Conservation (phyloP, 2,113 vertebrate species). For the Romanogobio albipinnatus region DNA sequence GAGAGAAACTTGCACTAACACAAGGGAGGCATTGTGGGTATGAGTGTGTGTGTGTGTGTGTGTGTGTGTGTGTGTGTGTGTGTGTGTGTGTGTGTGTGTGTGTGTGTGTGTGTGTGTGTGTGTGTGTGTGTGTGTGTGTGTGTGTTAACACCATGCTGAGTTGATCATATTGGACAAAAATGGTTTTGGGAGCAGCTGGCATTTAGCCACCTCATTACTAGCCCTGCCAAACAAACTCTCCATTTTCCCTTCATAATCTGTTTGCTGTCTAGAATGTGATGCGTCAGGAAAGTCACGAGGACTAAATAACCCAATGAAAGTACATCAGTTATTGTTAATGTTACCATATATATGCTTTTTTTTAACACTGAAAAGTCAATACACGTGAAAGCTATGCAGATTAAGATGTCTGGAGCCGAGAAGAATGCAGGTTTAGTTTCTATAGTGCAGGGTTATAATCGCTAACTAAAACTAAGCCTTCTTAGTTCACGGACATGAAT, state of each 20-base stretch:
- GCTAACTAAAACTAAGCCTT: too few species aligned
- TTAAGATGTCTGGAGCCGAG: background rate
- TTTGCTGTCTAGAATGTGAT: slow-evolving; percentile 38
- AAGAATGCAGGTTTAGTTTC: slow-evolving; percentile 1
- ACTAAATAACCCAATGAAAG: slow-evolving; percentile 16
- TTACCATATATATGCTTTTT: background rate
- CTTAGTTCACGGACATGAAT: too few species aligned
- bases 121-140: background rate
- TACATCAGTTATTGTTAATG: background rate
- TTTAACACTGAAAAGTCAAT: background rate
- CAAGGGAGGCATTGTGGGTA: slow-evolving; percentile 46
- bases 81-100: slow-evolving; percentile 34
- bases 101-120: background rate
- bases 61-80: background rate
- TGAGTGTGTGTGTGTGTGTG: slow-evolving; percentile 6
- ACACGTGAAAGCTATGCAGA: background rate
- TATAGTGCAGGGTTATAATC: background rate
- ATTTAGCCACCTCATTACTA: slow-evolving; percentile 56
- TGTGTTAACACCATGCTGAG: slow-evolving; percentile 33
- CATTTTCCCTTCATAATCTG: slow-evolving; percentile 47
- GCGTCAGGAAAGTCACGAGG: slow-evolving; percentile 33
- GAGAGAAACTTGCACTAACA: slow-evolving; percentile 32
- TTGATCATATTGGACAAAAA: slow-evolving; percentile 44
- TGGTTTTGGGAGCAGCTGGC: slow-evolving; percentile 46
- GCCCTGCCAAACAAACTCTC: slow-evolving; percentile 43